Base-by-base conservation (phyloP, 1,140 invertebrate genomes). In the Calliphora vicina region DNA sequence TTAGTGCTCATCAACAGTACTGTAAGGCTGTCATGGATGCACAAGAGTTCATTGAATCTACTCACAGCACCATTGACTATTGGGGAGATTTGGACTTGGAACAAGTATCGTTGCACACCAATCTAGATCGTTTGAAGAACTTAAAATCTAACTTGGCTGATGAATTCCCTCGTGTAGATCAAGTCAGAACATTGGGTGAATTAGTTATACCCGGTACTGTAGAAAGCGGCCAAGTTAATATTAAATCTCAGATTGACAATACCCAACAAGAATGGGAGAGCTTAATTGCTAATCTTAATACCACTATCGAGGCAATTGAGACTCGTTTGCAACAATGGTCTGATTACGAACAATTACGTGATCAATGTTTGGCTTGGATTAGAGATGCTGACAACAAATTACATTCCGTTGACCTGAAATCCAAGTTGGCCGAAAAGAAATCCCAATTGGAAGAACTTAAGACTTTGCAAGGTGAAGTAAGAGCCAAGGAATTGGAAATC, bases 1-100 rank as follows among this genome's bases (percentile, higher is more conserved):
- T 98, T 0, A 96, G 94, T 88, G 95, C 97, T 87, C 98, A 99
- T 91, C 96, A 98, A 87, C 95, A 97, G 86, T 99, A 98, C 87
- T 96, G 94, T 82, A 97, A 97, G 91, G 95, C 96, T 10, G 95
- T 98, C 0, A 94, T 96, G 90, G 96, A 98, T 85, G 94, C 96
- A 17, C 94, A 96, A 84, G 97, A 98, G 89, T 99, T 97, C 95
- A 92, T 98, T n/a, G 96, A 97, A 87, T 94, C 95, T 13, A 97
- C 97, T 0, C 94, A 96, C 50, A 96, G 96, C 86, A 96, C 96
- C 0, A 94, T 98, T 0, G 93, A 94, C 84, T 92, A 97, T 26
- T 98, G 97, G 95, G 95, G 95, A 8, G 97, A 99, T 89, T 92
- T 94, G 3, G 96, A 96, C 84, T 92, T 97, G 26, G 97, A 99